Conservation (phyloP, 1,140 invertebrate species). For the Hyphantria cunea region DNA sequence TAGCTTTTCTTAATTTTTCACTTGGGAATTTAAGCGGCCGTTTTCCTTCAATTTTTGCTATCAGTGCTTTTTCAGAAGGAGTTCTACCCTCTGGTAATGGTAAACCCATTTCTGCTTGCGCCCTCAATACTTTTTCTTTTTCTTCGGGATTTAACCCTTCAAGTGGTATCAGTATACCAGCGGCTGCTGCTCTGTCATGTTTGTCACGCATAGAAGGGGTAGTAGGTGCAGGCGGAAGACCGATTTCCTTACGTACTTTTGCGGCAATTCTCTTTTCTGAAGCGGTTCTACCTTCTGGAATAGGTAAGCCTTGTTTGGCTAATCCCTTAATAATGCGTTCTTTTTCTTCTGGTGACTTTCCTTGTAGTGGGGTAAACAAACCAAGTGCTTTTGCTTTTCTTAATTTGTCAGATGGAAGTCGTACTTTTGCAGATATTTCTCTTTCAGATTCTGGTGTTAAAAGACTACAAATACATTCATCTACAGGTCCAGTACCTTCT, state of each 20-base stretch:
- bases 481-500: constrained; percentile 42
- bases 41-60: constrained; percentile 34
- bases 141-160: constrained; percentile 33
- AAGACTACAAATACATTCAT: constrained; percentile 46
- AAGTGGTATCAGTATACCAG: neutral
- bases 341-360: constrained; percentile 35
- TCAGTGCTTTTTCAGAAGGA: constrained; percentile 39
- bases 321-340: constrained; percentile 37
- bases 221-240: constrained; percentile 37
- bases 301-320: constrained; percentile 22
- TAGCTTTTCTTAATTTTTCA: constrained; percentile 6
- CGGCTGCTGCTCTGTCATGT: neutral
- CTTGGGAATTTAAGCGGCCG: constrained; percentile 32
- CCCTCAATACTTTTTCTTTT: constrained; percentile 41
- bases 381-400: neutral
- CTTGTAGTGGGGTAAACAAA: constrained; percentile 14
- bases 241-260: constrained; percentile 27
- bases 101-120: constrained; percentile 17
- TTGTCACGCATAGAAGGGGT: constrained; percentile 30
- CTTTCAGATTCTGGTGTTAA: constrained; percentile 37
- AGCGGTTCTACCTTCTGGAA: constrained; percentile 43
- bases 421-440: neutral
- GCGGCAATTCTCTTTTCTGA: constrained; percentile 48
- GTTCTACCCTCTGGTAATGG: constrained; percentile 37
- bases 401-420: constrained; percentile 31